Evolutionary conservation across 2,113 vertebrate species (phyloP), one percentile per base, ranked within the genome.

Genomic region (Megalops atlanticus): DNA sequence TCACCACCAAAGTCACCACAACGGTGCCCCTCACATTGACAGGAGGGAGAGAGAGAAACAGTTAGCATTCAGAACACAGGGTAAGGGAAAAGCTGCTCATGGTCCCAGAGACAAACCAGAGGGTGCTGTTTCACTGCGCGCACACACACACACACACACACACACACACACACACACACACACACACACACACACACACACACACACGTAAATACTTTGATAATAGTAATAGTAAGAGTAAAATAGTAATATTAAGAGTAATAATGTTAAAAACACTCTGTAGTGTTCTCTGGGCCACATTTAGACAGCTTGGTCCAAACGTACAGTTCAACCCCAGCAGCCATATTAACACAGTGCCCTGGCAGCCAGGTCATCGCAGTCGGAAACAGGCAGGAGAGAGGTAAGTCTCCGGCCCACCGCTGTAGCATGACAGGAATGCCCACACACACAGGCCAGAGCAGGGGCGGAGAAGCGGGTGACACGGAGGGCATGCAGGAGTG

Each of bases 51-150:
- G 75, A 54, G 21, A 78, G 24, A 83, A 74, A 39, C 7, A 35
- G 33, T 72, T 73, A 75, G n/a, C 52, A 83, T 75, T 64, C 82
- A 80, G 54, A 35, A n/a, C 15, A 68, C 24, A 39, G n/a, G 31
- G 58, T 4, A 31, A 21, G 40, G 39, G 52, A 58, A 43, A 35
- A 74, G 54, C 41, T 31, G 41, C 31, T 43, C 49, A 33, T 52
- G 45, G 18, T 3, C 27, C 47, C n/a, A 72, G 45, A 78, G 77
- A 64, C n/a, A 64, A 11, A 64, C n/a, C 24, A 4, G 58, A 64
- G n/a, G 58, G 58, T 64, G 58, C 58, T 24, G 24, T 64, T 31
- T 64, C 58, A 64, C n/a, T 31, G 58, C n/a, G 31, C 58, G 31
- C 49, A 16, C 58, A 1, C n/a, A n/a, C n/a, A n/a, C n/a, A n/a